Percentiles rank a stretch among this genome's conserved stretches.
Conservation (phyloP, 2,113 vertebrate species). For the Pitta sordida region DNA sequence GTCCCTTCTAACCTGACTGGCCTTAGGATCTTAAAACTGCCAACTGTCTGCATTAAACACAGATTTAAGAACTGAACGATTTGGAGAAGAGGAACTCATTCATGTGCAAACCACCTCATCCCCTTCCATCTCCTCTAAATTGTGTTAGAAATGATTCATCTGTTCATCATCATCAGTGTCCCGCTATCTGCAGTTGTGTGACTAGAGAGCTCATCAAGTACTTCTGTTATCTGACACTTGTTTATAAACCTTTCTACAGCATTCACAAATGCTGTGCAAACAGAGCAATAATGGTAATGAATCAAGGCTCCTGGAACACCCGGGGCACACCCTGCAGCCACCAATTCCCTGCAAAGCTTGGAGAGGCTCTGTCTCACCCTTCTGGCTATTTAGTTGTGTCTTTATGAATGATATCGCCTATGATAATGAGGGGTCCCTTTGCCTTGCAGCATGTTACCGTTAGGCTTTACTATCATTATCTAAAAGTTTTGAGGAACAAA, state of each 20-base stretch:
- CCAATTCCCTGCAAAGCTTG: neutral
- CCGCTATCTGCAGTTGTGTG: neutral
- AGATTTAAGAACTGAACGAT: neutral
- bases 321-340: neutral
- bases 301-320: neutral
- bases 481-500: neutral
- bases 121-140: neutral
- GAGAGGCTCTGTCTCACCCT: neutral
- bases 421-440: neutral
- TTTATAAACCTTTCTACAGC: constrained; percentile 34
- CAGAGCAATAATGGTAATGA: neutral
- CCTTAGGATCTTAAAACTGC: neutral
- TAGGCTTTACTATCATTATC: neutral
- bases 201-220: constrained; percentile 4
- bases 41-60: neutral
- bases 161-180: neutral
- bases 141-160: neutral
- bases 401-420: neutral
- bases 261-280: constrained; percentile 6
- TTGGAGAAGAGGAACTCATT: neutral
- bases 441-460: neutral
- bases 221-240: constrained; percentile 10
- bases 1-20: neutral
- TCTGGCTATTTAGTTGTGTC: neutral
- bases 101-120: neutral